A percentile compares a stretch with the other conserved stretches of the same genome.
These are phyloP conservation scores for Orycteropus afer DNA, from an alignment of 2,113 vertebrate genomes.

Conservation along the genomic window DNA sequence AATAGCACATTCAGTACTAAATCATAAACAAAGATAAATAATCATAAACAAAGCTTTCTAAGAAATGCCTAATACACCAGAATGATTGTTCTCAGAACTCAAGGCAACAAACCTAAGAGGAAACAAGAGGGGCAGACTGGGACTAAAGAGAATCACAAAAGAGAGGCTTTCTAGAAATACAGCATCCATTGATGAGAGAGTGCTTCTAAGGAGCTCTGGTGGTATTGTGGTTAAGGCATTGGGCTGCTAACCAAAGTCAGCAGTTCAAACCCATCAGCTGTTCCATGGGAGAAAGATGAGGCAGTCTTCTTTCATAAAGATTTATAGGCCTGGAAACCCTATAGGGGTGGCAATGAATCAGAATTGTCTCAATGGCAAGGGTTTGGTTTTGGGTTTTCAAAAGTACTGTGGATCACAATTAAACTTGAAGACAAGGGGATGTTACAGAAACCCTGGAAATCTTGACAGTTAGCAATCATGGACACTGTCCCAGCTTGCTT, in stretches of 20 bases:
- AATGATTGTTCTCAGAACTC: background rate
- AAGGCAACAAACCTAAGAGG: background rate
- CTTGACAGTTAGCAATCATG: background rate
- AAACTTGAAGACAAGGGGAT: background rate
- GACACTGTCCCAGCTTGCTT: background rate
- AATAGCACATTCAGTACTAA: background rate
- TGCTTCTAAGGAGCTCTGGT: too few relatives aligned
- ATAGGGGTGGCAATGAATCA: too few relatives aligned
- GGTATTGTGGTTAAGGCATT: too few relatives aligned
- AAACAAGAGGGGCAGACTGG: background rate
- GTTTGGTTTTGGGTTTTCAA: too few relatives aligned
- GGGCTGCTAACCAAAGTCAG: too few relatives aligned
- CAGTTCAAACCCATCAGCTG: too few relatives aligned
- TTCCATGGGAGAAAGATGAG: too few relatives aligned
- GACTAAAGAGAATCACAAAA: background rate
- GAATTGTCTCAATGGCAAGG: too few relatives aligned
- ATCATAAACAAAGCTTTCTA: background rate
- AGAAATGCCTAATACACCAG: background rate
- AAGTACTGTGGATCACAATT: background rate
- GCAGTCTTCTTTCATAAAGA: too few relatives aligned
- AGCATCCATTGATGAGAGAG: rapidly evolving
- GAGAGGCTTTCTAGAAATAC: background rate
- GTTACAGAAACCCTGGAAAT: background rate
- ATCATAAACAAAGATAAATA: background rate
- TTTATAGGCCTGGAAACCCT: too few relatives aligned